Base-by-base conservation (phyloP, 1,140 invertebrate genomes). In the Drosophila sucinea region DNA sequence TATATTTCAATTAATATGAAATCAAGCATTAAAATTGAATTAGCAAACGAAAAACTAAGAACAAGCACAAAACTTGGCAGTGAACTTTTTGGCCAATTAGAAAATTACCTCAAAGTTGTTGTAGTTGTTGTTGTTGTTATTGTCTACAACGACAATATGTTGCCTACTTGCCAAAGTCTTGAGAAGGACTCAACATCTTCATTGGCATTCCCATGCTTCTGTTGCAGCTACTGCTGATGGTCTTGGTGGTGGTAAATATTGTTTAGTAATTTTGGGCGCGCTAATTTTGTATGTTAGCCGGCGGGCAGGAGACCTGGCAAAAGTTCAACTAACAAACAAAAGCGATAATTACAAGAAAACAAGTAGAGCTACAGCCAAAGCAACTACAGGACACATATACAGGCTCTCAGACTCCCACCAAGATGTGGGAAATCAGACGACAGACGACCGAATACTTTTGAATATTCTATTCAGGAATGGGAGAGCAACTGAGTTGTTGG, bases 21-120 rank as follows among this genome's bases (percentile, higher is more conserved):
- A 91, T 91, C 90, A 91, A 71, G 90, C 90, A 91, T 91, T 90
- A 91, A 91, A 91, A 91, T 91, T 91, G 90, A 85, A 91, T 91
- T 91, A 91, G 84, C 69, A 51, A 89, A 64, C 71, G 73, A 64
- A 89, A 70, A 78, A 79, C 83, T 62, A 65, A 73, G 62, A 72
- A 79, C 72, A 76, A 84, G 29, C 25, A 35, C 40, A 70, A 79
- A 87, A 84, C 83, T 89, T 87, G 84, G 83, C 80, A 87, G 70
- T 51, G 81, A 89, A 51, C 44, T 51, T 73, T 84, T 87, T 75
- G 61, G 71, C 84, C 84, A 89, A 89, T 89, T 89, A 90, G 79
- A 89, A 87, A 89, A 87, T 89, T 81, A 85, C 84, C 44, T 51
- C 7, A 27, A 47, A 27, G 7, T 73, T 70, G 55, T 70, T 77